These are phyloP conservation scores for Callospermophilus lateralis DNA, from an alignment of 2,113 vertebrate species.

Conservation along the genomic window DNA sequence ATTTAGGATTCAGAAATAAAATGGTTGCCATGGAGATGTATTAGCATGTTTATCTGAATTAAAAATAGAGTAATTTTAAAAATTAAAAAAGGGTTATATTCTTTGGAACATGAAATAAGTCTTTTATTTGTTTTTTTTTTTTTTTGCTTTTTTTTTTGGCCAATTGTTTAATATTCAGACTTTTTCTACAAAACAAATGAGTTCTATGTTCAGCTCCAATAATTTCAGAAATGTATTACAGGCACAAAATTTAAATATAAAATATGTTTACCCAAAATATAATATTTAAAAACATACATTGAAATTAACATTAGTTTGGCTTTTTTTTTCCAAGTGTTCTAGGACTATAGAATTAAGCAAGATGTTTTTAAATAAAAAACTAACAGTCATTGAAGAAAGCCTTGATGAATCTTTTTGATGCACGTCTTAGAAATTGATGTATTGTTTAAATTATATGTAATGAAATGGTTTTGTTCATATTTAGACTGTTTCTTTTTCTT, in stretches of 20 bases:
- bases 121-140: background rate
- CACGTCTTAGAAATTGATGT: background rate
- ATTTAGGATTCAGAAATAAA: constrained; percentile 24
- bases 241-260: background rate
- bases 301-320: background rate
- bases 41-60: constrained; percentile 60
- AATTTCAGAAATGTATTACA: constrained; percentile 54
- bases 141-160: constrained; percentile 4
- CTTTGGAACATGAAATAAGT: constrained; percentile 31
- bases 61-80: constrained; percentile 41
- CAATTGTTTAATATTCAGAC: background rate
- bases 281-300: constrained; percentile 11
- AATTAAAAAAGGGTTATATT: background rate
- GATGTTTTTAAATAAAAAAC: background rate
- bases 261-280: background rate
- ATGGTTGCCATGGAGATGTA: constrained; percentile 48
- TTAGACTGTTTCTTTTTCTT: background rate
- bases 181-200: constrained; percentile 35
- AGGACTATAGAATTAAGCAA: background rate
- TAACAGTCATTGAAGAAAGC: background rate
- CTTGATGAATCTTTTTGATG: background rate
- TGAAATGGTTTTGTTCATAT: background rate
- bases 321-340: background rate
- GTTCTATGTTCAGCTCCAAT: background rate
- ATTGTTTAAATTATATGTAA: background rate